Evolutionary conservation across 37 sponge, comb jelly and placozoan species (phyloP).

Genomic region (Spongilla lacustris): DNA sequence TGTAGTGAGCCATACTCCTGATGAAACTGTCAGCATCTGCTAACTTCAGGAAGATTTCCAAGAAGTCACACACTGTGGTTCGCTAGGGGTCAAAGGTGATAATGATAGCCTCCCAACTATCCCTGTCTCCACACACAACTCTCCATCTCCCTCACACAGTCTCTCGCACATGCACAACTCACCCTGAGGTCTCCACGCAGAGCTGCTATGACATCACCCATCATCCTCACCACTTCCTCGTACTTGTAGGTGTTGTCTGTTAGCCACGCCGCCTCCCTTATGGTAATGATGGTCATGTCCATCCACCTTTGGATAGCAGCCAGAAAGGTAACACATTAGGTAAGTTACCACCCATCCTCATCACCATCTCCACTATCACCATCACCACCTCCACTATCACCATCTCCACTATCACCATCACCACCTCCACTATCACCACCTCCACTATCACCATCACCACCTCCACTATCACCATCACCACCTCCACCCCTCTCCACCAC

Average conservation of each 20-base stretch:
- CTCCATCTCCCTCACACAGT: background rate
- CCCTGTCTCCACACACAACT: background rate
- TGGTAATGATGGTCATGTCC: constrained; percentile 56
- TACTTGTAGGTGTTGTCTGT: constrained; percentile 85
- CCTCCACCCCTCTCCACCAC: background rate
- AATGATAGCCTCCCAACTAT: background rate
- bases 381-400: background rate
- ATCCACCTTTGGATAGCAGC: constrained; percentile 40
- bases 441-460: background rate
- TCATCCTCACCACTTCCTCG: constrained; percentile 84
- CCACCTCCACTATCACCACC: background rate
- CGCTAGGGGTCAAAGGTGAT: constrained; percentile 24
- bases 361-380: background rate
- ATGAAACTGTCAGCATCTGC: constrained; percentile 1
- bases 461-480: background rate
- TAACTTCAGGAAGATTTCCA: constrained; percentile 56
- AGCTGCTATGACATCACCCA: constrained; percentile 71
- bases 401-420: background rate
- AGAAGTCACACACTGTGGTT: constrained; percentile 47
- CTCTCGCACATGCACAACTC: background rate
- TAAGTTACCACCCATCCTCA: background rate
- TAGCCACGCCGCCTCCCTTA: constrained; percentile 86
- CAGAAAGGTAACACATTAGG: background rate
- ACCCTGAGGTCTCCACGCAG: constrained; percentile 66
- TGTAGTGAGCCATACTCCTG: constrained; percentile 55